Conservation (phyloP, 2,113 vertebrate genomes). For the Oostethus manadensis region DNA sequence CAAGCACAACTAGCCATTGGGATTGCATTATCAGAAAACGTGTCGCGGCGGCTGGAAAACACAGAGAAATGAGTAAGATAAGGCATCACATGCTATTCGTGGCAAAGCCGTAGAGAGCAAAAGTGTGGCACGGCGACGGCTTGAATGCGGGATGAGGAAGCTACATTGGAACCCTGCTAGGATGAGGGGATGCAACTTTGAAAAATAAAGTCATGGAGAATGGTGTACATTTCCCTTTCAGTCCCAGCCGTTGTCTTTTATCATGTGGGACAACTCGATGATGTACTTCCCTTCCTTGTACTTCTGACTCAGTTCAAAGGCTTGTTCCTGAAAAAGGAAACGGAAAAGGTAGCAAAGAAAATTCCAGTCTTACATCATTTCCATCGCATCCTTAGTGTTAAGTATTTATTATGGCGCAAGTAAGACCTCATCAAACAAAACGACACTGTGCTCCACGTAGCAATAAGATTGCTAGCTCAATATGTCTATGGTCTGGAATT, state of each 20-base stretch:
- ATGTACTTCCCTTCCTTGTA: constrained; percentile 99
- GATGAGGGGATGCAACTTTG: constrained; percentile 50
- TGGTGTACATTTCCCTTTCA: constrained; percentile 60
- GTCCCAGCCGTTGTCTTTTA: constrained; percentile 99
- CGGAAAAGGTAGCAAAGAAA: neutral
- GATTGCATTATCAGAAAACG: constrained; percentile 48
- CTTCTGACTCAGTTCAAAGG: constrained; percentile 98
- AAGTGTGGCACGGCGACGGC: constrained; percentile 55
- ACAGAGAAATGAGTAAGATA: constrained; percentile 56
- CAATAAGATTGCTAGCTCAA: no score
- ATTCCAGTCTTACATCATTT: no score
- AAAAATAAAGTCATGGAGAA: constrained; percentile 46
- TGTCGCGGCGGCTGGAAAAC: constrained; percentile 43
- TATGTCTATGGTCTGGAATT: no score
- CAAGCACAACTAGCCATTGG: constrained; percentile 49
- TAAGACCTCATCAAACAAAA: no score
- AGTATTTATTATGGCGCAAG: no score
- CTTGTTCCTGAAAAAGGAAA: constrained; percentile 81
- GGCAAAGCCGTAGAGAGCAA: constrained; percentile 63
- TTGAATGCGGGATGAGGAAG: constrained; percentile 53
- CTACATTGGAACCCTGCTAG: constrained; percentile 60
- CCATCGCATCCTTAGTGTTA: no score
- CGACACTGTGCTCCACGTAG: no score
- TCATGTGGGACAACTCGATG: constrained; percentile 99
- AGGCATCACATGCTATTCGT: constrained; percentile 67